phyloP scores from a whole-genome alignment of 2,888 invertebrate genomes.

The Brachycybe producta region DNA sequence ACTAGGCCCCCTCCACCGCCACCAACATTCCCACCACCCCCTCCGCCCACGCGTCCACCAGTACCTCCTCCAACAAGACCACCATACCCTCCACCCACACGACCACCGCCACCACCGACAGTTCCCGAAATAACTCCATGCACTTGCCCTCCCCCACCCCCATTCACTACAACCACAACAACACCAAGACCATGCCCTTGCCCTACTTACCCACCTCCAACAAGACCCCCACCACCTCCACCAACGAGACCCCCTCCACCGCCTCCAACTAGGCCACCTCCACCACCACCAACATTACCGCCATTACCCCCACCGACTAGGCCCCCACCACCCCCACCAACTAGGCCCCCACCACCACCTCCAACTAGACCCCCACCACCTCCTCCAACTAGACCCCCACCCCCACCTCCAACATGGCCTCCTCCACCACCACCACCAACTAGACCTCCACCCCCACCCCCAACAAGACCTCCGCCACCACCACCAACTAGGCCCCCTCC shows the following conservation, averaged over 20 bases:
- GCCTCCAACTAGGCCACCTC: not conserved
- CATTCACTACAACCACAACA: conserved; percentile 23
- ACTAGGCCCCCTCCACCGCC: conserved; percentile 29
- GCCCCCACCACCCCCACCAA: conserved; percentile 32
- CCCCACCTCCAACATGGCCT: too few relatives aligned
- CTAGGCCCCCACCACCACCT: conserved; percentile 31
- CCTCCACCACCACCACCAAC: too few relatives aligned
- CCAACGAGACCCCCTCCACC: not conserved
- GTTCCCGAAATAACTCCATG: conserved; percentile 2
- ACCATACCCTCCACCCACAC: not conserved
- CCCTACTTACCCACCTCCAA: conserved; percentile 30
- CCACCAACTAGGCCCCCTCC: conserved; percentile 32
- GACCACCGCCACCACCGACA: conserved; percentile 22
- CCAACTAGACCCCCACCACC: too few relatives aligned
- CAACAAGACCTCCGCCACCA: conserved; percentile 32
- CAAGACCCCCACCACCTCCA: conserved; percentile 23
- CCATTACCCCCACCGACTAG: conserved; percentile 22
- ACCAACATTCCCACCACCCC: conserved; percentile 29
- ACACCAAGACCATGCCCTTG: conserved; percentile 29
- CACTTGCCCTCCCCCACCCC: conserved; percentile 11
- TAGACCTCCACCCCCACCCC: conserved; percentile 32
- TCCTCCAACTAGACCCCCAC: too few relatives aligned
- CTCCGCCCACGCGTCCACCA: conserved; percentile 24
- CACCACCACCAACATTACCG: not conserved
- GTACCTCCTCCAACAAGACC: conserved; percentile 24